Conservation (phyloP, 1,140 invertebrate genomes). For the Protaetia brevitarsis region DNA sequence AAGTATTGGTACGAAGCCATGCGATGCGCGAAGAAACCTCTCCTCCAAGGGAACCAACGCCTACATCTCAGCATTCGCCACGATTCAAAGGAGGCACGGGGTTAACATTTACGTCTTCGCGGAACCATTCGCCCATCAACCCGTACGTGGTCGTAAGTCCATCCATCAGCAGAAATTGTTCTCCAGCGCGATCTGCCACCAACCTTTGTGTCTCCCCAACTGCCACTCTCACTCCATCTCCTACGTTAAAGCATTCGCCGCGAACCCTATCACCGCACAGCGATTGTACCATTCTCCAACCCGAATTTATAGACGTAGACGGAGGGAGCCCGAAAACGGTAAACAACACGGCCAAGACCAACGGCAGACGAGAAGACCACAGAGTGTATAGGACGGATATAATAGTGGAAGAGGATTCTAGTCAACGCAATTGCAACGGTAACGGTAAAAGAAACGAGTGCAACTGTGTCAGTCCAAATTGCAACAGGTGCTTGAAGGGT, state of each 20-base stretch:
- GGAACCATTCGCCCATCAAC: slow-evolving; percentile 37
- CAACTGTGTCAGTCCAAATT: slow-evolving; percentile 40
- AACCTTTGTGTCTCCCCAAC: slow-evolving; percentile 33
- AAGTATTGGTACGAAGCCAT: slow-evolving; percentile 82
- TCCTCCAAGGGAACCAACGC: slow-evolving; percentile 70
- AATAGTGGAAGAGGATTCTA: slow-evolving; percentile 30
- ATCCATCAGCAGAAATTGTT: slow-evolving; percentile 32
- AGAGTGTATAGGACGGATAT: slow-evolving; percentile 35
- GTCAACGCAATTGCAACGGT: slow-evolving; percentile 36
- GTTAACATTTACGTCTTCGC: slow-evolving; percentile 41
- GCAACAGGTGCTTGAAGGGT: slow-evolving; percentile 35
- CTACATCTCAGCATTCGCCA: slow-evolving; percentile 52
- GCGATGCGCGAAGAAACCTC: slow-evolving; percentile 84
- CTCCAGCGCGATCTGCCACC: slow-evolving; percentile 25
- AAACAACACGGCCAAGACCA: slow-evolving; percentile 29
- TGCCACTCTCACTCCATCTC: slow-evolving; percentile 35
- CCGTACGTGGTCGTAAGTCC: slow-evolving; percentile 44
- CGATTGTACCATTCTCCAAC: slow-evolving; percentile 22
- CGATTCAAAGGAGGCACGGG: slow-evolving; percentile 40
- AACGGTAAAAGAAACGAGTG: slow-evolving; percentile 32
- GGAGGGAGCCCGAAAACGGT: background rate
- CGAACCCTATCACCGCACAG: slow-evolving; percentile 24
- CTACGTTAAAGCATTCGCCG: slow-evolving; percentile 23
- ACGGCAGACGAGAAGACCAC: slow-evolving; percentile 34
- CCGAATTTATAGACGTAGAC: slow-evolving; percentile 24